Conservation (phyloP, 2,113 vertebrate genomes). For the Pseudopodoces humilis region DNA sequence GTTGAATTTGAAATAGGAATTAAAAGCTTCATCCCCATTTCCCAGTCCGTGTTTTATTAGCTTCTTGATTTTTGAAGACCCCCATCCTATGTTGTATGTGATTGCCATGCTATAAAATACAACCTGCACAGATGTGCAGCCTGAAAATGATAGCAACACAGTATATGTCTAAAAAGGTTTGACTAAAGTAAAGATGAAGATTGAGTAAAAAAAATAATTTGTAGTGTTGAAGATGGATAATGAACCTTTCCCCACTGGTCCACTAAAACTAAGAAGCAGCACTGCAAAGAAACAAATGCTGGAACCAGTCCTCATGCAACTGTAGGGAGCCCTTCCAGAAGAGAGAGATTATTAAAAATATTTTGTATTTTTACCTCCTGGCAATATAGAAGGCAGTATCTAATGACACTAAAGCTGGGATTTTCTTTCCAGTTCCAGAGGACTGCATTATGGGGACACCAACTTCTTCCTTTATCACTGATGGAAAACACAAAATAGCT, state of each 20-base stretch:
- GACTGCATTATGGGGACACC: constrained; percentile 7
- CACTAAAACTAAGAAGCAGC: background rate
- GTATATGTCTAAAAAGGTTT: background rate
- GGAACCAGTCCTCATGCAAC: background rate
- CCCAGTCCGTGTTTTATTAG: background rate
- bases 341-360: background rate
- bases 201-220: background rate
- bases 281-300: background rate
- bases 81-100: background rate
- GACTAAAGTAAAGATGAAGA: background rate
- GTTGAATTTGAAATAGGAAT: background rate
- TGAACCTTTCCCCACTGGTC: background rate
- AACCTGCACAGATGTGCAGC: background rate
- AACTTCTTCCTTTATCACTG: constrained; percentile 49
- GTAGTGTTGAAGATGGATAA: background rate
- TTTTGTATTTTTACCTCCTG: constrained; percentile 71
- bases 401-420: constrained; percentile 30
- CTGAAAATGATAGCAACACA: background rate
- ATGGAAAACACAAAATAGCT: background rate
- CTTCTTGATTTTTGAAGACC: background rate
- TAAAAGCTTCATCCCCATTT: background rate
- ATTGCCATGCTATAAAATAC: background rate
- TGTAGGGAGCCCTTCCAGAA: background rate
- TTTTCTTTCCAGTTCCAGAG: constrained; percentile 29
- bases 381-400: constrained; percentile 74